phyloP scores from a whole-genome alignment of 1,140 invertebrate genomes.

The Scaptomyza hsui region DNA sequence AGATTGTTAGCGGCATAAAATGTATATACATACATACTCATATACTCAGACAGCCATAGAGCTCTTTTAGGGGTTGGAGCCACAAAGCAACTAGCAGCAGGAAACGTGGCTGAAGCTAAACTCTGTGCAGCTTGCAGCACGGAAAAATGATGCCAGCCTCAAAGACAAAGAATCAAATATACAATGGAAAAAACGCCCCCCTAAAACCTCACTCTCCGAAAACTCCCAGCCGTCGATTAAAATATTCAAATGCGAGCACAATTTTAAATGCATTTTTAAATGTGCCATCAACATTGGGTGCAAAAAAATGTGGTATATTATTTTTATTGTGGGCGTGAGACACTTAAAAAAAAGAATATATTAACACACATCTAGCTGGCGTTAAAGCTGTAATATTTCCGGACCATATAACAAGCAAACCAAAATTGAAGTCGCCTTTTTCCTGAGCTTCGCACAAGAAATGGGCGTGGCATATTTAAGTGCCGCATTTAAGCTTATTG shows the following conservation, averaged over 20 bases:
- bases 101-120: conserved; percentile 3
- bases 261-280: conserved; percentile 76
- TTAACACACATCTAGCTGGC: not conserved
- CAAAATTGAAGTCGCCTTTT: not conserved
- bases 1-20: conserved; percentile 81
- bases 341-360: not conserved
- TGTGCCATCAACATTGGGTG: conserved; percentile 61
- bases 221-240: conserved; percentile 44
- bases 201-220: not conserved
- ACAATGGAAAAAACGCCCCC: conserved; percentile 22
- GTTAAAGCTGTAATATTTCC: not conserved
- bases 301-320: conserved; percentile 14
- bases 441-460: not conserved
- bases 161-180: conserved; percentile 64
- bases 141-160: conserved; percentile 43
- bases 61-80: not conserved
- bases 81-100: conserved; percentile 9
- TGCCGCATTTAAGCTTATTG: conserved; percentile 20
- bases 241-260: conserved; percentile 73
- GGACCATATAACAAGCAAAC: not conserved
- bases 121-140: conserved; percentile 43
- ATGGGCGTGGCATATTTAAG: conserved; percentile 36
- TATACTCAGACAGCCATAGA: conserved; percentile 15
- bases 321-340: conserved; percentile 15
- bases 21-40: conserved; percentile 45